Conservation (phyloP, 2,888 invertebrate species). For the Parnassius orleans region DNA sequence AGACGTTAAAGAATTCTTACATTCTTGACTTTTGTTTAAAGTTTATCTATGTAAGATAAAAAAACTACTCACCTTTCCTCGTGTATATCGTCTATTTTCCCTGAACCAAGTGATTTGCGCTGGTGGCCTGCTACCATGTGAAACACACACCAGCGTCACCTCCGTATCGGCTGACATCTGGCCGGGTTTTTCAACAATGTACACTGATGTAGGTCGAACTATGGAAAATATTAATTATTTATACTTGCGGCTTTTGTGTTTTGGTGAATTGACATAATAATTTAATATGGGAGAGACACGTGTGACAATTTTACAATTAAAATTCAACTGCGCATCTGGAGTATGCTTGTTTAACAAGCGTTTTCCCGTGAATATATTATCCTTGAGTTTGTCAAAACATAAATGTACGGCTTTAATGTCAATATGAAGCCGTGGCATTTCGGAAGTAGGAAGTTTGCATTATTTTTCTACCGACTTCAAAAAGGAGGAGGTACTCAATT, state of each 20-base stretch:
- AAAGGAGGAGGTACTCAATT: too few species aligned
- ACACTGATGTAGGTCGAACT: conserved; percentile 91
- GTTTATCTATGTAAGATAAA: too few species aligned
- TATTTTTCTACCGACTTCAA: too few species aligned
- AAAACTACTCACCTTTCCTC: conserved; percentile 84
- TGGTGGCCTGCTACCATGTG: conserved; percentile 91
- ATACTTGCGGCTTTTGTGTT: not conserved
- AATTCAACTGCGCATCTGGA: not conserved
- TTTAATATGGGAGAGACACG: not conserved
- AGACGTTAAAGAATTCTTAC: too few species aligned
- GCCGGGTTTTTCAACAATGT: conserved; percentile 87
- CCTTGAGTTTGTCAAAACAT: not conserved
- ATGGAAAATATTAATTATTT: conserved; percentile 32
- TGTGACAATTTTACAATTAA: too few species aligned
- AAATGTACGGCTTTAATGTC: too few species aligned
- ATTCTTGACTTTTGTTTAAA: too few species aligned
- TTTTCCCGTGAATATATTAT: not conserved
- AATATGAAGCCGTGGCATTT: too few species aligned
- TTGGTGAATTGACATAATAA: not conserved
- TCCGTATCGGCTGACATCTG: conserved; percentile 88
- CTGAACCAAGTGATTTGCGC: conserved; percentile 92
- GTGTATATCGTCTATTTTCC: conserved; percentile 86
- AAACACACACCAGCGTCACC: conserved; percentile 90
- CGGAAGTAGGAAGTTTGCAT: too few species aligned
- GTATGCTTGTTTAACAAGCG: not conserved